Evolutionary conservation across 2,797 vertebrate genomes (phyloP).

Genomic region (Halcyon smyrnensis): DNA sequence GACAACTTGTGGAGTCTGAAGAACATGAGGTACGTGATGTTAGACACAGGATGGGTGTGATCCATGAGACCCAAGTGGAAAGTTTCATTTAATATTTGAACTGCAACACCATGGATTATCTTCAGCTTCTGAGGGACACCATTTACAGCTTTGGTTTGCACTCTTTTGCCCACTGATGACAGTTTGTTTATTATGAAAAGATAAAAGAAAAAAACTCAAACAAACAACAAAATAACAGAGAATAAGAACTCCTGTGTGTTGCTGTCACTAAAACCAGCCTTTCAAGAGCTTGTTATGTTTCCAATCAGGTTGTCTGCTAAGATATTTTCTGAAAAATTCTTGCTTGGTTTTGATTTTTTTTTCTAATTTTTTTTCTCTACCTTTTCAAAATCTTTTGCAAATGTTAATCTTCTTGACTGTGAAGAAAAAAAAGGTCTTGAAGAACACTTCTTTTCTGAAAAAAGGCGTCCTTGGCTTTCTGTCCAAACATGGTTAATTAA

Average conservation of each 20-base stretch:
- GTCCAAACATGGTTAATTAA: not conserved
- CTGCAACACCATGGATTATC: not conserved
- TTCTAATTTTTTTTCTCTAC: not conserved
- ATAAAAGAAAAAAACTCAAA: not conserved
- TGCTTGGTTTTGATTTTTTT: not conserved
- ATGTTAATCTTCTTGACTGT: not conserved
- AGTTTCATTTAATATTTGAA: not conserved
- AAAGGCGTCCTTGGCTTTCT: not conserved
- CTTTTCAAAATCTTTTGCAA: not conserved
- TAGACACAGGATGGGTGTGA: not conserved
- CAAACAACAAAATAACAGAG: not conserved
- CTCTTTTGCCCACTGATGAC: not conserved
- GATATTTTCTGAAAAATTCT: not conserved
- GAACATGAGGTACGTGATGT: not conserved
- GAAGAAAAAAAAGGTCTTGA: not conserved
- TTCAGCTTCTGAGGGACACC: not conserved
- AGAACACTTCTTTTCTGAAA: not conserved
- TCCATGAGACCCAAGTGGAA: not conserved
- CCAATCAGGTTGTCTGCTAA: not conserved
- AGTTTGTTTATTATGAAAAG: not conserved
- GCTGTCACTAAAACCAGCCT: not conserved
- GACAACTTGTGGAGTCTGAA: rapidly evolving
- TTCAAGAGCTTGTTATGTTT: not conserved
- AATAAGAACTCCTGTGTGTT: not conserved
- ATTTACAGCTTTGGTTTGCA: not conserved